Percentiles rank a stretch among this genome's conserved stretches.
phyloP scores from a whole-genome alignment of 2,113 vertebrate genomes.

The Apteryx owenii region DNA sequence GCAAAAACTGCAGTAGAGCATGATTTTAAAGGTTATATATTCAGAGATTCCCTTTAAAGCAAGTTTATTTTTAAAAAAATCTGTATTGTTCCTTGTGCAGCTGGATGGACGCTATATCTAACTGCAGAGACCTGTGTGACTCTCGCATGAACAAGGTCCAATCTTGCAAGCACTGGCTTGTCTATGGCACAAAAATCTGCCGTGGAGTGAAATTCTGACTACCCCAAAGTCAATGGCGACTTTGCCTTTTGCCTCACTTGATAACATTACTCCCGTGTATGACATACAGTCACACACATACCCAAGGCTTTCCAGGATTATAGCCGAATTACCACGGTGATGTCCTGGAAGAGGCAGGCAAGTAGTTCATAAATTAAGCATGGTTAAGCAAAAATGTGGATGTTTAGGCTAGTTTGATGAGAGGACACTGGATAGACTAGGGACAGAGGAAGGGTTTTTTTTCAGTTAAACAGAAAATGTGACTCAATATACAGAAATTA shows the following conservation, averaged over 20 bases:
- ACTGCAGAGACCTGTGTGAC: not conserved
- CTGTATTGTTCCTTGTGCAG: not conserved
- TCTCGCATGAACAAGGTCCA: not conserved
- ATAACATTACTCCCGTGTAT: too few relatives aligned
- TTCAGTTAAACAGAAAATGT: not conserved
- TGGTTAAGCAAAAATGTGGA: not conserved
- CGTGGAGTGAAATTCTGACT: too few relatives aligned
- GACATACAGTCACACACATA: too few relatives aligned
- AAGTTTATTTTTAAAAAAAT: not conserved
- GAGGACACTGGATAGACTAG: not conserved
- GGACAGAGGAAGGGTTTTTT: not conserved
- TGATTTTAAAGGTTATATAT: too few relatives aligned
- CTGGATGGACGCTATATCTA: too few relatives aligned
- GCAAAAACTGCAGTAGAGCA: too few relatives aligned
- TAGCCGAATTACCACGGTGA: not conserved
- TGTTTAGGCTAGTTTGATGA: not conserved
- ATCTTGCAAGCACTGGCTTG: not conserved
- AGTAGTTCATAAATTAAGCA: not conserved
- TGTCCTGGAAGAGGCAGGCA: not conserved
- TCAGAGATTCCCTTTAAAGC: not conserved
- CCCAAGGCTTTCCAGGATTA: not conserved
- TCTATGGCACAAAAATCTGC: not conserved
- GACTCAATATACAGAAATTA: not conserved
- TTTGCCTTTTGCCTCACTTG: too few relatives aligned
- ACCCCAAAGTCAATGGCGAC: too few relatives aligned